Evolutionary conservation across 2,888 invertebrate species (phyloP).

Genomic region (Halocaridina rubra): DNA sequence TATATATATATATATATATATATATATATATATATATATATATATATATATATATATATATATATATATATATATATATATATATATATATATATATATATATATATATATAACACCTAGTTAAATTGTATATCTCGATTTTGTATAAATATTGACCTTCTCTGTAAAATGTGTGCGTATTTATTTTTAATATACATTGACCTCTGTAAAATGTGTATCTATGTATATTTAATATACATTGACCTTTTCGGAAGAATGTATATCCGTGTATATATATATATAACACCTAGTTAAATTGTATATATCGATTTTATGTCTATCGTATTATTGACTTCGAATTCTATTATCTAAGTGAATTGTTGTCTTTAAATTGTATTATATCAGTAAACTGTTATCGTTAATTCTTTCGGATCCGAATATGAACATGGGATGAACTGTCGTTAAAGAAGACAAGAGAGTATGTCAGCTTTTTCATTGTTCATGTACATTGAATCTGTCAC

Average conservation of each 20-base stretch:
- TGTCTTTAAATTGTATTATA: no score
- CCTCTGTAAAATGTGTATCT: background rate
- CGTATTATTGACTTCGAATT: no score
- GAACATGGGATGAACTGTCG: no score
- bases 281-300: no score
- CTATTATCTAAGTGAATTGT: no score
- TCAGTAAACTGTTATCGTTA: no score
- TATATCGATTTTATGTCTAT: no score
- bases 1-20: background rate
- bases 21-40: background rate
- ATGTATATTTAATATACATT: background rate
- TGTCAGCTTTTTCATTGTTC: no score
- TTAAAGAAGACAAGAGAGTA: no score
- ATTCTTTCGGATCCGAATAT: no score
- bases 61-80: background rate
- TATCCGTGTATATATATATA: background rate
- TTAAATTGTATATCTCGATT: no score
- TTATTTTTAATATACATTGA: background rate
- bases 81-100: background rate
- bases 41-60: background rate
- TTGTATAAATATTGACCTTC: background rate
- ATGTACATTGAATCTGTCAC: no score
- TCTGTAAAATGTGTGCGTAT: background rate
- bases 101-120: background rate
- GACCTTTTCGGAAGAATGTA: background rate